A percentile compares a stretch with the other conserved stretches of the same genome.
Conservation (phyloP, 2,797 vertebrate species). For the Chanos chanos region DNA sequence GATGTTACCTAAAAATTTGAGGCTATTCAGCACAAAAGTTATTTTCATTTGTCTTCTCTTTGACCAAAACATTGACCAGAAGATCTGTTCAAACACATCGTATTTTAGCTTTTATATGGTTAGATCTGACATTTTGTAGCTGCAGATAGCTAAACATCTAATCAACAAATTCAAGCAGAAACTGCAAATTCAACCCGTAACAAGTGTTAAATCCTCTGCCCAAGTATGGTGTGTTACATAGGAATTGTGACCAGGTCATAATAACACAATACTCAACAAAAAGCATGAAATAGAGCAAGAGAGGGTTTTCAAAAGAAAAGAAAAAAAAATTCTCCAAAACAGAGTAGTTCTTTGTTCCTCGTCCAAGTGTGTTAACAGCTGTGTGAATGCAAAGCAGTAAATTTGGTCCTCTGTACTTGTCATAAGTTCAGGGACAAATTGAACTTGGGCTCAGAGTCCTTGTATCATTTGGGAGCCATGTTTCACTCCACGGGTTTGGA, state of each 20-base stretch:
- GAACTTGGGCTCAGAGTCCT: slow-evolving; percentile 23
- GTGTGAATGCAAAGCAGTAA: slow-evolving; percentile 33
- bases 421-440: slow-evolving; percentile 32
- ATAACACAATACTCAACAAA: neutral
- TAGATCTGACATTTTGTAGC: too few relatives aligned
- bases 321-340: neutral
- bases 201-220: neutral
- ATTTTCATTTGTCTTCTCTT: too few relatives aligned
- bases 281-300: neutral
- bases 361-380: slow-evolving; percentile 54
- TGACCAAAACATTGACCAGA: too few relatives aligned
- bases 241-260: slow-evolving; percentile 9
- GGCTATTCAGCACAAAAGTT: too few relatives aligned
- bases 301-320: too few relatives aligned
- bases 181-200: too few relatives aligned
- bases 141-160: too few relatives aligned
- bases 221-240: neutral
- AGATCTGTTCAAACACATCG: too few relatives aligned
- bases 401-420: slow-evolving; percentile 33
- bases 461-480: slow-evolving; percentile 12
- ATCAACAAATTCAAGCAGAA: too few relatives aligned
- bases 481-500: slow-evolving; percentile 12
- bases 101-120: too few relatives aligned
- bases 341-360: slow-evolving; percentile 31
- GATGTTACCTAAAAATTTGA: too few relatives aligned